A percentile compares a stretch with the other conserved stretches of the same genome.
phyloP scores from a whole-genome alignment of 2,797 vertebrate species.

The Micropoecilia bifurca region DNA sequence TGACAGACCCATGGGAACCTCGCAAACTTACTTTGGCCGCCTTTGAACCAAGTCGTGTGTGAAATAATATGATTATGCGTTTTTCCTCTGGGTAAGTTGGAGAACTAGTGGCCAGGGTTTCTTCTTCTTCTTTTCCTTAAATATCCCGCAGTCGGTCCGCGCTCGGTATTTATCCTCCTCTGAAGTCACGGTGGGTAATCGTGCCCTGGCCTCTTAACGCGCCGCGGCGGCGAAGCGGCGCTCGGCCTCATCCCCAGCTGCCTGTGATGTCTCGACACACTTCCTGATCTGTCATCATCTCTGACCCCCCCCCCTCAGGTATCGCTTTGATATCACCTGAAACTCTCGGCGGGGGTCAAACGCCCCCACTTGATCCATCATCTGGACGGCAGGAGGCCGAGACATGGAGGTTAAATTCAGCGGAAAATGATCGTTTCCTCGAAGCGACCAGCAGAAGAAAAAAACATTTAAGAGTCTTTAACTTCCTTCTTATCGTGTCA shows the following conservation, averaged over 20 bases:
- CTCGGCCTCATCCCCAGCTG: constrained; percentile 55
- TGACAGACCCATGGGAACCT: constrained; percentile 81
- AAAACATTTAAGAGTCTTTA: constrained; percentile 16
- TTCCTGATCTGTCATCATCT: constrained; percentile 77
- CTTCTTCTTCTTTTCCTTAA: constrained; percentile 32
- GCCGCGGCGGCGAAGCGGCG: constrained; percentile 46
- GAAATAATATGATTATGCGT: constrained; percentile 83
- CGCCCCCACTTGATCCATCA: constrained; percentile 61
- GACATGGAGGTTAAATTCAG: constrained; percentile 48
- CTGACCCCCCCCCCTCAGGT: constrained; percentile 72
- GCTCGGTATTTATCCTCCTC: constrained; percentile 71
- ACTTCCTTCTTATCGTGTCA: not conserved
- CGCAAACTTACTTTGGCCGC: constrained; percentile 78
- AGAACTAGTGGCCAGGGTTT: constrained; percentile 63
- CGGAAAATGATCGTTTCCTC: constrained; percentile 50
- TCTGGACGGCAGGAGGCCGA: constrained; percentile 40
- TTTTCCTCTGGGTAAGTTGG: constrained; percentile 78
- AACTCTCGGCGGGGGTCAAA: constrained; percentile 63
- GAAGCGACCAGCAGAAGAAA: constrained; percentile 18
- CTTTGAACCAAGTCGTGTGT: constrained; percentile 82
- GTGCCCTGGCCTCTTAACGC: constrained; percentile 63
- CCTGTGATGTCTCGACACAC: constrained; percentile 79
- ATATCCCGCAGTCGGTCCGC: constrained; percentile 67
- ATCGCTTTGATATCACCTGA: constrained; percentile 74
- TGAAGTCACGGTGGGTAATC: constrained; percentile 75